These are phyloP conservation scores for Cephus runcator DNA, from an alignment of 2,888 invertebrate genomes.

Conservation along the genomic window DNA sequence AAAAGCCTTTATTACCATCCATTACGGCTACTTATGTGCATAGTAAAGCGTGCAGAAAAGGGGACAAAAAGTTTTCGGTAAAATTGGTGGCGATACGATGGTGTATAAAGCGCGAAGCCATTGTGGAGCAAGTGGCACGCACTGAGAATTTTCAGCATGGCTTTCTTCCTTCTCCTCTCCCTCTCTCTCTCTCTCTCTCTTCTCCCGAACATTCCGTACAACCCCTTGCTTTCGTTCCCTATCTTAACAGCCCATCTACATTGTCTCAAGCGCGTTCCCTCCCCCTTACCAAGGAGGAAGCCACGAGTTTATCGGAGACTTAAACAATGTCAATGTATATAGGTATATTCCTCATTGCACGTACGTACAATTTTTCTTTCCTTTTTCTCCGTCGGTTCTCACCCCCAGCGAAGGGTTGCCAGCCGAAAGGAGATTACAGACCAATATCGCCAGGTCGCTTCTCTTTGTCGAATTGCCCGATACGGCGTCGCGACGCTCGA, in stretches of 20 bases:
- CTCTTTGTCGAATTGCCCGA: not conserved
- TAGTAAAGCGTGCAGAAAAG: not conserved
- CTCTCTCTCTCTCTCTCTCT: slow-evolving; percentile 10
- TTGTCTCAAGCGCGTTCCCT: slow-evolving; percentile 49
- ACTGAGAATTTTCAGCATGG: not conserved
- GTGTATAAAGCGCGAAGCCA: not conserved
- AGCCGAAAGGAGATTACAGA: not conserved
- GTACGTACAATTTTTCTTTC: not conserved
- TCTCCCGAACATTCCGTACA: slow-evolving; percentile 10
- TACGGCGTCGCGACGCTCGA: not conserved
- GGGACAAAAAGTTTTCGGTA: not conserved
- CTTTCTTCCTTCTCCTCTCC: not conserved
- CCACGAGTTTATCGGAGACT: slow-evolving; percentile 46
- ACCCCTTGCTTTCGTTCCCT: slow-evolving; percentile 38
- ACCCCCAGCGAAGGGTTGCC: not conserved
- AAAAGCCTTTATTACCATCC: not conserved
- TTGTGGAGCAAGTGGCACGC: not conserved
- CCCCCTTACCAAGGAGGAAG: slow-evolving; percentile 20
- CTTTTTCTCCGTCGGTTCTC: not conserved
- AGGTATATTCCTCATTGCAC: not conserved
- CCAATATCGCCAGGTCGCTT: not conserved
- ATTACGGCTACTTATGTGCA: not conserved
- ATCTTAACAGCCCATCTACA: slow-evolving; percentile 62
- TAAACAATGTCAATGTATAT: slow-evolving; percentile 28
- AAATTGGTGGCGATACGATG: not conserved